Conservation (phyloP, 2,888 invertebrate genomes). For the Lucinisca nassula region DNA sequence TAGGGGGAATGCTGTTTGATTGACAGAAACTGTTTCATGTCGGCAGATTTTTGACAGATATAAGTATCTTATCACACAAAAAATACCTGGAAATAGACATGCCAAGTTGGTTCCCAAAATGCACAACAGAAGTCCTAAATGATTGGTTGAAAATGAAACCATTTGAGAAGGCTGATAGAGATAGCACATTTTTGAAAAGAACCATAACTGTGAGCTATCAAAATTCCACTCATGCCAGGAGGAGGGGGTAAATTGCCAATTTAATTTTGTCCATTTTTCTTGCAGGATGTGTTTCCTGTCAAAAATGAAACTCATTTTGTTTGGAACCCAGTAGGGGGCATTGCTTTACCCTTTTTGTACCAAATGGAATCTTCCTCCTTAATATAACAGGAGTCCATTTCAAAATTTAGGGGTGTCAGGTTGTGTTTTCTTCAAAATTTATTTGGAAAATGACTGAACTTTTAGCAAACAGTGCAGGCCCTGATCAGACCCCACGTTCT, state of each 20-base stretch:
- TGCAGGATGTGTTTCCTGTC: no score
- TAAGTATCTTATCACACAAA: conserved; percentile 65
- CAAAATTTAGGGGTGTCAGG: no score
- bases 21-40: conserved; percentile 63
- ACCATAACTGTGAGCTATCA: conserved; percentile 34
- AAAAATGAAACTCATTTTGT: no score
- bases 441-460: no score
- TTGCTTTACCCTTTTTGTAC: no score
- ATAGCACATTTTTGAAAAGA: background rate
- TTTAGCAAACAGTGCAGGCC: no score
- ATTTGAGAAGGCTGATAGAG: background rate
- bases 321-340: no score
- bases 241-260: conserved; percentile 65
- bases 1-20: conserved; percentile 1
- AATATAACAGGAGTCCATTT: no score
- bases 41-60: conserved; percentile 62
- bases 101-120: conserved; percentile 40
- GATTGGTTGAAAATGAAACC: conserved; percentile 4
- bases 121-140: conserved; percentile 9
- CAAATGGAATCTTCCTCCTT: no score
- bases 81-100: conserved; percentile 64
- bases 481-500: no score
- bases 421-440: no score
- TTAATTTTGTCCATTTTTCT: background rate
- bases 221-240: conserved; percentile 71